Evolutionary conservation across 2,113 vertebrate genomes (phyloP), one percentile per base, ranked within the genome.

Genomic region (Prinia subflava): DNA sequence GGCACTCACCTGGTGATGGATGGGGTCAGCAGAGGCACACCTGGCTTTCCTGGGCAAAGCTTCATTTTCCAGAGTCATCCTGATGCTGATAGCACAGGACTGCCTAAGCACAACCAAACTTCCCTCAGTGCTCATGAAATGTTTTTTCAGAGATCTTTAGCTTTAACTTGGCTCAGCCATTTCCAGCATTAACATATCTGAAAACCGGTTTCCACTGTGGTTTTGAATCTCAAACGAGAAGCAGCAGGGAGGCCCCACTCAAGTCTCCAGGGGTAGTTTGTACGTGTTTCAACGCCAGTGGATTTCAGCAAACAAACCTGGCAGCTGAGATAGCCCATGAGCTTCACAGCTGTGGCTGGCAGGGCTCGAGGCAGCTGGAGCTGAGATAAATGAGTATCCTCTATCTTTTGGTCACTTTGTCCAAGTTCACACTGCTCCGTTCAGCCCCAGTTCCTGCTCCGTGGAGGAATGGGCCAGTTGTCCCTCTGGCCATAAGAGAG

Each of bases 311-410:
- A 93, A 86, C 85, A 92, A 90, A 95, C 90, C 94, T 95, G 95
- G 95, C 94, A 90, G 22, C 77, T 56, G 87, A 81, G 87, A 91
- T 91, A 93, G 83, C 73, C 85, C 52, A 7, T 68, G 87, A 90
- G 88, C 30, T 84, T 94, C 71, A 41, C 94, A 96, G 94, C 96
- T 97, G 95, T 60, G 93, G 90, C 85, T 93, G 94, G 95, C 93
- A 94, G 92, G 63, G 19, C 75, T 93, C 1, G 0, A 95, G 76
- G 85, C 95, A 97, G 93, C 85, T 96, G 95, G 79, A 92, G 68
- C 82, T n/a, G 74, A 75, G 91, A 57, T 75, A 68, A 22, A 25
- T 5, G 4, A 96, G 44, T 70, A 30, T 95, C 68, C 60, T 80
- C 82, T 83, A 47, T 95, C 71, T 90, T 68, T 19, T 89, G 88